Base-by-base conservation (phyloP, 2,113 vertebrate species). In the Pterophyllum scalare region DNA sequence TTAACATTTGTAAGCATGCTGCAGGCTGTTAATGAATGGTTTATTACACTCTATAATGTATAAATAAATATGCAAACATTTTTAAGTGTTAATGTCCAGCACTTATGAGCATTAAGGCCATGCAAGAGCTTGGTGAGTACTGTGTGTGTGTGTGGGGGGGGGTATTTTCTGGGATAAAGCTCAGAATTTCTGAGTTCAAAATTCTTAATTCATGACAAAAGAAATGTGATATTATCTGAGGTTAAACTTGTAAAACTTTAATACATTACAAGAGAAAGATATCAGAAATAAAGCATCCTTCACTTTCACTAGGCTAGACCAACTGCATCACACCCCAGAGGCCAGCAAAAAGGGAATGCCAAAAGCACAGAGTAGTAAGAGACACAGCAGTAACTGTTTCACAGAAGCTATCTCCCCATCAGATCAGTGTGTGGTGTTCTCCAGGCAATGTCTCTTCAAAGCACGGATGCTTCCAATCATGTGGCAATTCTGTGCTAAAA, bases 311-410 rank as follows among this genome's bases (percentile, higher is more conserved):
- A 31, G 43, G 43, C 52, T 52, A 46, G 28, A 72, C 26, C 65
- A 72, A 13, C 10, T 52, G 46, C 43, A 52, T 52, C 43, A 72
- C 65, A 72, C 65, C 65, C 49, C 43, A 52, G 43, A 72, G 65
- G 65, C 43, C 65, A 52, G 22, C 43, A 52, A 26, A 72, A 6
- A 52, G 43, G 65, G 65, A 52, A 72, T 52, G 65, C 65, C 19
- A 31, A 52, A 72, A 72, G 65, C 49, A 24, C 17, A 72, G 17
- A 72, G 43, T 72, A 72, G 26, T 72, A 72, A 52, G 26, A 52
- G 65, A 72, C 43, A 72, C 43, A 72, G 43, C 43, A 52, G 65
- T 72, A 72, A 72, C 43, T n/a, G 26, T 31, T 52, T 72, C 65
- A 72, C 43, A 72, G 52, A 72, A 20, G 46, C 26, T 1, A 67